Evolutionary conservation across 2,888 invertebrate species (phyloP), one percentile per base, ranked within the genome.

Genomic region (Brachypalpus laphriformis): DNA sequence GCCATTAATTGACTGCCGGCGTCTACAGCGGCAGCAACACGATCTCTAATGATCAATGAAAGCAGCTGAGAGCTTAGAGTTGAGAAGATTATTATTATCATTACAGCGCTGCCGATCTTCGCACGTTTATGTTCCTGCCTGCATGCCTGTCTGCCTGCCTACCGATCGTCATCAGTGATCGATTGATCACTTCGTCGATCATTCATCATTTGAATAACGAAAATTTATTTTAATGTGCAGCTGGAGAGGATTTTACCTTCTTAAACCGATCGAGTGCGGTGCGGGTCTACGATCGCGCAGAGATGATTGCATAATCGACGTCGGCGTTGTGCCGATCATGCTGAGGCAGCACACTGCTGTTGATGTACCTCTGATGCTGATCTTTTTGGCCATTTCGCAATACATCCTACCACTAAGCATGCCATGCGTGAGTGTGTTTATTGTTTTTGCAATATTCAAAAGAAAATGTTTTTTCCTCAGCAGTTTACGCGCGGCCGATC

Each of bases 201-300:
- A 80, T 85, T 85, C 81, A 85, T 85, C 85, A 81, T 76, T 85
- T 71, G 85, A 76, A 71, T 81, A 80, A 66, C 54, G 59, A 85
- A 81, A 80, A 76, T 68, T 71, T n/a, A 76, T 85, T 76, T 20
- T 57, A 80, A 74, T 78, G 63, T 72, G 51, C 78, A 83, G 80
- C 74, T 80, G 72, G 28, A 51, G 65, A 65, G 70, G 82, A 71
- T 61, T 34, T 45, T 37, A 54, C 61, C 54, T 9, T 25, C 40
- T 47, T 22, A 47, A 22, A 37, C 16, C 16, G 66, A 51, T 54
- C 37, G 61, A 40, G 18, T 40, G n/a, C n/a, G n/a, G n/a, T n/a
- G 37, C 70, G 56, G 68, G 31, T 51, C 16, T 42, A 34, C 45
- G 45, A 31, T 63, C 47, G 40, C 45, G 16, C 51, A 28, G n/a